A percentile compares a stretch with the other conserved stretches of the same genome.
These are phyloP conservation scores for Loripinus fragilis DNA, from an alignment of 2,888 invertebrate species.

Conservation along the genomic window DNA sequence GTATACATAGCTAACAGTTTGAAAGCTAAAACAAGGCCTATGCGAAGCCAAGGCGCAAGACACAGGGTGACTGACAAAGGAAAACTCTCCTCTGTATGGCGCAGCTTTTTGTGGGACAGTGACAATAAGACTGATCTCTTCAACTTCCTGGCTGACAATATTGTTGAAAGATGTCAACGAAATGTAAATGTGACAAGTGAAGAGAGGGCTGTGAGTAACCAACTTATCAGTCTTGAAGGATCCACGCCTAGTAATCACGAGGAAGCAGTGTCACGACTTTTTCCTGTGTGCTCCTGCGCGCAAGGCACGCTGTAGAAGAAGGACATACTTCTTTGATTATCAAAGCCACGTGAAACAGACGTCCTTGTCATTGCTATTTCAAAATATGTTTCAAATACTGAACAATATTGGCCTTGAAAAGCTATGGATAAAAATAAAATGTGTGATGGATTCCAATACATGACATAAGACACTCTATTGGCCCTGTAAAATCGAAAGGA, in stretches of 20 bases:
- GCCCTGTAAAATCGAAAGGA: conserved; percentile 46
- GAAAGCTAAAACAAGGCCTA: conserved; percentile 49
- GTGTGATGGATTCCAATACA: conserved; percentile 56
- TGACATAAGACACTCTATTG: conserved; percentile 45
- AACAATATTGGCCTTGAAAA: conserved; percentile 38
- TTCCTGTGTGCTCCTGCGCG: conserved; percentile 37
- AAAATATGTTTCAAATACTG: conserved; percentile 19
- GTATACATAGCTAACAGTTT: conserved; percentile 34
- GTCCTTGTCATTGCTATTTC: conserved; percentile 41
- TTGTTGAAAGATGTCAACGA: conserved; percentile 2
- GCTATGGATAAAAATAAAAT: conserved; percentile 45
- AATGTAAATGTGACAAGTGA: conserved; percentile 4
- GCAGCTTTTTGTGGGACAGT: conserved; percentile 32
- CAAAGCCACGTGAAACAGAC: conserved; percentile 42
- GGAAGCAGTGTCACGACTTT: conserved; percentile 39
- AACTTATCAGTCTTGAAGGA: conserved; percentile 14
- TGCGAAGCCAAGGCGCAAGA: no score
- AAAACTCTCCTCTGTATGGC: conserved; percentile 45
- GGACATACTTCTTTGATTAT: conserved; percentile 38
- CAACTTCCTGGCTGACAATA: conserved; percentile 24
- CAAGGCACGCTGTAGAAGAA: conserved; percentile 30
- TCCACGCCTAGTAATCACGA: conserved; percentile 29
- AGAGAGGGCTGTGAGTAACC: neutral
- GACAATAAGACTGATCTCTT: conserved; percentile 59
- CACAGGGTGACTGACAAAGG: conserved; percentile 29